These are phyloP conservation scores for Cryptosula pallasiana DNA, from an alignment of 2,888 invertebrate genomes.

Conservation along the genomic window DNA sequence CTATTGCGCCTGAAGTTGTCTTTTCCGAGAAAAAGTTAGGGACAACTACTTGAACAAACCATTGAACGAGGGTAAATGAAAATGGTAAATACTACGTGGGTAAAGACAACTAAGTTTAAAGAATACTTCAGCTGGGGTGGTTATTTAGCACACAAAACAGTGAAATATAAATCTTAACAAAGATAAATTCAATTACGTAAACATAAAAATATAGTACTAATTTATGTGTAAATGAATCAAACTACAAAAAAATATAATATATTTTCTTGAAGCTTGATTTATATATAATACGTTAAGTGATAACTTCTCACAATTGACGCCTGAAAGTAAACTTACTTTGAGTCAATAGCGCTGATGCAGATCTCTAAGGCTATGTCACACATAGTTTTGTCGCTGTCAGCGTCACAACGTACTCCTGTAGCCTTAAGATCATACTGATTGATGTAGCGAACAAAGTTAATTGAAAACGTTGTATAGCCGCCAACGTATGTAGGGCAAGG, in stretches of 20 bases:
- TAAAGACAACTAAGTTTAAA: no score
- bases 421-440: conserved; percentile 4
- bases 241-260: not conserved
- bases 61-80: no score
- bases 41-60: no score
- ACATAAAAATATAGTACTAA: no score
- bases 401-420: not conserved
- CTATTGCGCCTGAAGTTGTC: no score
- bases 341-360: not conserved
- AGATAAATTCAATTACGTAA: no score
- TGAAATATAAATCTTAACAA: no score
- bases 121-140: no score
- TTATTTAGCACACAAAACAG: no score
- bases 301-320: not conserved
- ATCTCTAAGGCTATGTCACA: conserved; percentile 18
- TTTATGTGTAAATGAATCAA: not conserved
- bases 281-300: not conserved
- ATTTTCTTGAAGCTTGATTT: not conserved
- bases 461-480: not conserved
- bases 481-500: not conserved
- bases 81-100: no score
- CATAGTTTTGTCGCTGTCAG: not conserved
- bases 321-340: not conserved
- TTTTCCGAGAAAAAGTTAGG: no score
- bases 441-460: not conserved